phyloP scores from a whole-genome alignment of 2,888 invertebrate genomes.

The Amitus sp. region DNA sequence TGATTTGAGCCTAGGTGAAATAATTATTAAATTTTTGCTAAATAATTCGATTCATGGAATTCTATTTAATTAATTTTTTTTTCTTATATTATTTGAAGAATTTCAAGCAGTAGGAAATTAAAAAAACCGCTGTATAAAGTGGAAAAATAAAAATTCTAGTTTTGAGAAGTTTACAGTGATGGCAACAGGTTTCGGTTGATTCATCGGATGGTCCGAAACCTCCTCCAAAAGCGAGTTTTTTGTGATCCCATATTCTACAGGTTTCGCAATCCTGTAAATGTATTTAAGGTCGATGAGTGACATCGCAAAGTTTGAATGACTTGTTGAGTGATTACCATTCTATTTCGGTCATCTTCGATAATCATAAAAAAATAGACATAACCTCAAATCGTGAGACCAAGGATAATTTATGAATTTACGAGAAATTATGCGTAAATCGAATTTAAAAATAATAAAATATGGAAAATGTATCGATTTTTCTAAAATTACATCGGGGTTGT shows the following conservation, averaged over 20 bases:
- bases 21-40: neutral
- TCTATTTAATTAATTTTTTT: too few relatives aligned
- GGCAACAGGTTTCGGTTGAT: slow-evolving; percentile 48
- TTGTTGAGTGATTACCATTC: slow-evolving; percentile 48
- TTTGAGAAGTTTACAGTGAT: neutral
- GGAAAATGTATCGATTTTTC: too few relatives aligned
- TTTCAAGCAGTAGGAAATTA: slow-evolving; percentile 4
- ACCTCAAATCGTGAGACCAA: too few relatives aligned
- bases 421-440: too few relatives aligned
- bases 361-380: too few relatives aligned
- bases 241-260: slow-evolving; percentile 46
- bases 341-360: slow-evolving; percentile 48
- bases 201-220: slow-evolving; percentile 71
- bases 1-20: neutral
- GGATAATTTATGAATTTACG: too few relatives aligned
- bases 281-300: neutral
- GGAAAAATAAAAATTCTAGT: slow-evolving; percentile 2
- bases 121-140: slow-evolving; percentile 7
- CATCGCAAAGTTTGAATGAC: neutral
- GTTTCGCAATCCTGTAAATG: slow-evolving; percentile 51
- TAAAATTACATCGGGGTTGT: too few relatives aligned
- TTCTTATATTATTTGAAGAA: too few relatives aligned
- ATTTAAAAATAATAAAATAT: too few relatives aligned
- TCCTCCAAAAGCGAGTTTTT: slow-evolving; percentile 53
- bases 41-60: too few relatives aligned